These are phyloP conservation scores for Odontocolon sp. DNA, from an alignment of 2,888 invertebrate species.

Conservation along the genomic window DNA sequence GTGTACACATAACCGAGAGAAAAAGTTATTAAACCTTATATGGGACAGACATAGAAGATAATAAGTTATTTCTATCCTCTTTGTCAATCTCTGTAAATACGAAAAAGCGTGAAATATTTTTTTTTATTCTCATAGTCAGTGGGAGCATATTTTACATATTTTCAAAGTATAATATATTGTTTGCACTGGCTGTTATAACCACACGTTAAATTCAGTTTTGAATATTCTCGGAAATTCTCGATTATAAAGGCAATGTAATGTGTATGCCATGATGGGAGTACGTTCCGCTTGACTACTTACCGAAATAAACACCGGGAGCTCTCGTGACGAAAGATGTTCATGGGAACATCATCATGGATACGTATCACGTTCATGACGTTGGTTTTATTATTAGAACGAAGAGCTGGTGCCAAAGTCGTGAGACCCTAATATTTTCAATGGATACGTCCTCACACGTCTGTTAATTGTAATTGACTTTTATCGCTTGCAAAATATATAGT, in stretches of 20 bases:
- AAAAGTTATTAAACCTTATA: not conserved
- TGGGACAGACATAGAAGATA: not conserved
- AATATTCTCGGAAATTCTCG: slow-evolving; percentile 28
- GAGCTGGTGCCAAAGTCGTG: not conserved
- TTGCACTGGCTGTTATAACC: slow-evolving; percentile 1
- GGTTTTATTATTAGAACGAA: not conserved
- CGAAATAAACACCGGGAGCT: slow-evolving; percentile 51
- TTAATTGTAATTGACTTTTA: too few species aligned
- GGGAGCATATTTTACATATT: not conserved
- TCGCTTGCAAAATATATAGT: slow-evolving; percentile 13
- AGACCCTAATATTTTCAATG: too few species aligned
- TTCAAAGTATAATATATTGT: not conserved
- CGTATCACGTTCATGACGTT: not conserved
- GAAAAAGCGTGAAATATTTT: slow-evolving; percentile 10
- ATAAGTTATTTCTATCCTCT: not conserved
- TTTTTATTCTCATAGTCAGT: not conserved
- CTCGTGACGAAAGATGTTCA: slow-evolving; percentile 28
- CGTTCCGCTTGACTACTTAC: slow-evolving; percentile 25
- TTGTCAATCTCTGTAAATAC: not conserved
- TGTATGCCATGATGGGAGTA: not conserved
- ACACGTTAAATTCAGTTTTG: slow-evolving; percentile 7
- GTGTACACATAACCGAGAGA: not conserved
- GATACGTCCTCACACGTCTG: too few species aligned
- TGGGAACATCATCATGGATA: slow-evolving; percentile 14
- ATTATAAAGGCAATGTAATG: not conserved